Evolutionary conservation across 1,140 invertebrate genomes (phyloP).

Genomic region (Bacillus rossius): DNA sequence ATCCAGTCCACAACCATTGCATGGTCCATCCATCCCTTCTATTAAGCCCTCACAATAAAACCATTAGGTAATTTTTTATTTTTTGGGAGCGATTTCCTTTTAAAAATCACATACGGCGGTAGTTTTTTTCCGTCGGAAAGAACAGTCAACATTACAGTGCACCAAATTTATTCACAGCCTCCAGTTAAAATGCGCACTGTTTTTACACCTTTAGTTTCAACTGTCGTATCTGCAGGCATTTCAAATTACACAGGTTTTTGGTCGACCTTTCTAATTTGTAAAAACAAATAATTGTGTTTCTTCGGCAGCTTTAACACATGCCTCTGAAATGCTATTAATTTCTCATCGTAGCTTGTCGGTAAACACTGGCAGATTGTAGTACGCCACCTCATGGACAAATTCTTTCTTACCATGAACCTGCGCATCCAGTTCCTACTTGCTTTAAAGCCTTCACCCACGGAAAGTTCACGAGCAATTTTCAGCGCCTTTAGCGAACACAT

Average conservation of each 20-base stretch:
- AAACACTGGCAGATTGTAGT: neutral
- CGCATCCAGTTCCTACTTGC: too few relatives aligned
- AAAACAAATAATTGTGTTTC: constrained; percentile 7
- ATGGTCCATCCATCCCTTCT: constrained; percentile 16
- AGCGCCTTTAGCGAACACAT: too few relatives aligned
- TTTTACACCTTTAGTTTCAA: constrained; percentile 11
- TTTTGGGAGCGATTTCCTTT: constrained; percentile 15
- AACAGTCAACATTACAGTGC: constrained; percentile 13
- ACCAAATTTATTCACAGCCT: constrained; percentile 9
- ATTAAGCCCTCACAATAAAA: constrained; percentile 10
- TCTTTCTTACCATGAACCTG: too few relatives aligned
- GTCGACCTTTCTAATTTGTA: constrained; percentile 17
- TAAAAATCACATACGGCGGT: constrained; percentile 15
- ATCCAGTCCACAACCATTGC: constrained; percentile 15
- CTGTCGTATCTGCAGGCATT: constrained; percentile 15
- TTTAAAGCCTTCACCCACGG: too few relatives aligned
- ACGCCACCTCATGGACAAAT: too few relatives aligned
- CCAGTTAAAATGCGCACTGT: constrained; percentile 10
- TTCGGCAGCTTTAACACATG: constrained; percentile 9
- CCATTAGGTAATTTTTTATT: neutral
- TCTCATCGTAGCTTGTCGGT: neutral
- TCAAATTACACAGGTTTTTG: constrained; percentile 20
- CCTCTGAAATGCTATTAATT: constrained; percentile 6
- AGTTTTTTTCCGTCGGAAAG: constrained; percentile 13
- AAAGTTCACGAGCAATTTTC: too few relatives aligned